Base-by-base conservation (phyloP, 1,140 invertebrate genomes). In the Drusus annulatus region DNA sequence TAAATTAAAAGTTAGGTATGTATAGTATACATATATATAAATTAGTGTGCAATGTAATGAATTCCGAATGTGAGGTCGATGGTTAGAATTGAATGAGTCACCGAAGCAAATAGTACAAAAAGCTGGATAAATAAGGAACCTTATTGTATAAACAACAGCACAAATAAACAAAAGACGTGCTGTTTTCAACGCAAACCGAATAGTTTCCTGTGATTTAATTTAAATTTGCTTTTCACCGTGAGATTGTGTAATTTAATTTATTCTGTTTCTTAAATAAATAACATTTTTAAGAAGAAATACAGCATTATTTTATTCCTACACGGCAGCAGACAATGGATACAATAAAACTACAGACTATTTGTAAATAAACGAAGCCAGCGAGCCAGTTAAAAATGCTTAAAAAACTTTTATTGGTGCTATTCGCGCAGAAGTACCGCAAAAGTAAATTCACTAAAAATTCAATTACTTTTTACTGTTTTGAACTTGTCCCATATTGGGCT, bases 171-270 rank as follows among this genome's bases (percentile, higher is more conserved):
- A 45, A 10, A 45, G 10, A 45, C 10, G 36, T 1, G 36, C 31
- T 36, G 31, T 36, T 36, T 36, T 36, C 31, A 36, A 36, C 31
- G 7, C 31, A 36, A 36, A 4, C 6, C 17, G 56, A 68, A 28
- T 68, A 68, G 63, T 36, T 36, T 36, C 36, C 63, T 68, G 63
- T 68, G 63, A 68, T 68, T 65, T 68, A 36, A 68, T 68, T 31
- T 68, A 68, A 31, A 68, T 10, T 28, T 36, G n/a, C 16, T 31
- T 31, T 17, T 31, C 10, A 36, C 17, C 31, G 6, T n/a, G 36
- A 36, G 17, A 68, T n/a, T 28, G 15, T 1, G 28, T 31, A 17
- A 17, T 68, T 28, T 68, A 68, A 68, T 68, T 68, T 68, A 68
- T 68, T 65, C 19, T 31, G 17, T 36, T 45, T 17, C 31, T 17